Conservation (phyloP, 2,888 invertebrate species). For the Volucella inanis region DNA sequence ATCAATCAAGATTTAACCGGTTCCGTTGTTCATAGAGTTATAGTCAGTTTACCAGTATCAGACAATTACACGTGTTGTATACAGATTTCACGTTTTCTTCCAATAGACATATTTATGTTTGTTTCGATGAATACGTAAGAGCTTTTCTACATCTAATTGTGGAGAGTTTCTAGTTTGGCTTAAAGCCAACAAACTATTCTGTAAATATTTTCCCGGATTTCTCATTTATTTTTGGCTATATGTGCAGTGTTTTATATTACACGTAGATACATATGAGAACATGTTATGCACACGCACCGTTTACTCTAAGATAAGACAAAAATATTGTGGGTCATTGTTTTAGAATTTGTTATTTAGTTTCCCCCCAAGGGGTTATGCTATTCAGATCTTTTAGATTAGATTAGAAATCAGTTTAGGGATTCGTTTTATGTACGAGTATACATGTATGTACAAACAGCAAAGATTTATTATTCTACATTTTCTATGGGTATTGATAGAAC, state of each 20-base stretch:
- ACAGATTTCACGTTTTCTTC: background rate
- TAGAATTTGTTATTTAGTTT: conserved; percentile 26
- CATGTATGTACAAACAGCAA: too few species aligned
- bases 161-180: conserved; percentile 53
- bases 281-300: background rate
- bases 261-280: background rate
- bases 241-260: background rate
- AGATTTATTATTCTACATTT: too few species aligned
- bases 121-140: conserved; percentile 29
- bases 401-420: background rate
- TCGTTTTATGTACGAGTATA: too few species aligned
- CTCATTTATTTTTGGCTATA: conserved; percentile 54
- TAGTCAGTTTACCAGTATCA: too few species aligned
- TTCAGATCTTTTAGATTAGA: conserved; percentile 75
- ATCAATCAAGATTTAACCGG: conserved; percentile 47
- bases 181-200: conserved; percentile 53
- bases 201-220: conserved; percentile 66
- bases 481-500: too few species aligned
- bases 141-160: conserved; percentile 36
- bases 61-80: background rate
- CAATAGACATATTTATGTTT: background rate
- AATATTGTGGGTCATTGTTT: conserved; percentile 9
- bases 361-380: conserved; percentile 55
- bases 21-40: conserved; percentile 9
- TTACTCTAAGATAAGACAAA: background rate